phyloP scores from a whole-genome alignment of 37 sponge, comb jelly and placozoan genomes.

The Diacarnus erythraeanus region DNA sequence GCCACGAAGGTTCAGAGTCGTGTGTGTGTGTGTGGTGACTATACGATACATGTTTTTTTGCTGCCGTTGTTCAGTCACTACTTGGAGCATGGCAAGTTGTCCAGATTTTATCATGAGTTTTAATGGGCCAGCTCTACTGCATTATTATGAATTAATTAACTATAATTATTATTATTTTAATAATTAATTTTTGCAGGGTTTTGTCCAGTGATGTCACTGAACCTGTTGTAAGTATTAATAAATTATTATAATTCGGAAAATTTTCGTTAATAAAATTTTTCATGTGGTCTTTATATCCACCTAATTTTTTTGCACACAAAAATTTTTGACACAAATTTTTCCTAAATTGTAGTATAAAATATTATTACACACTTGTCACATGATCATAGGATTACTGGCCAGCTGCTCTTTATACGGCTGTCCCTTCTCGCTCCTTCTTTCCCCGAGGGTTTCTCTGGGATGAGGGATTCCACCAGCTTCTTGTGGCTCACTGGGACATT shows the following conservation, averaged over 20 bases:
- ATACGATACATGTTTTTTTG: no score
- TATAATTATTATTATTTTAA: not conserved
- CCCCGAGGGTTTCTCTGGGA: constrained; percentile 99
- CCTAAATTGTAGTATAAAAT: not conserved
- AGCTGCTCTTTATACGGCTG: constrained; percentile 75
- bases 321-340: not conserved
- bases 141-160: no score
- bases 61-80: no score
- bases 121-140: no score
- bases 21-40: no score
- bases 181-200: constrained; percentile 18
- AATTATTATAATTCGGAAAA: no score
- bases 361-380: not conserved
- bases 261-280: no score
- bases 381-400: constrained; percentile 77
- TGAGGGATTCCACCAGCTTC: constrained; percentile 98
- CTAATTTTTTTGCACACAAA: no score
- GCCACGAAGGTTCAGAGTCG: no score
- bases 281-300: no score
- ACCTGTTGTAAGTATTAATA: constrained; percentile 53
- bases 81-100: no score
- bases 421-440: constrained; percentile 98
- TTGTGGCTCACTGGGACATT: constrained; percentile 91
- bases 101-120: no score
- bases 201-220: constrained; percentile 13